These are phyloP conservation scores for Pygoscelis antarcticus DNA, from an alignment of 2,113 vertebrate genomes.

Conservation along the genomic window DNA sequence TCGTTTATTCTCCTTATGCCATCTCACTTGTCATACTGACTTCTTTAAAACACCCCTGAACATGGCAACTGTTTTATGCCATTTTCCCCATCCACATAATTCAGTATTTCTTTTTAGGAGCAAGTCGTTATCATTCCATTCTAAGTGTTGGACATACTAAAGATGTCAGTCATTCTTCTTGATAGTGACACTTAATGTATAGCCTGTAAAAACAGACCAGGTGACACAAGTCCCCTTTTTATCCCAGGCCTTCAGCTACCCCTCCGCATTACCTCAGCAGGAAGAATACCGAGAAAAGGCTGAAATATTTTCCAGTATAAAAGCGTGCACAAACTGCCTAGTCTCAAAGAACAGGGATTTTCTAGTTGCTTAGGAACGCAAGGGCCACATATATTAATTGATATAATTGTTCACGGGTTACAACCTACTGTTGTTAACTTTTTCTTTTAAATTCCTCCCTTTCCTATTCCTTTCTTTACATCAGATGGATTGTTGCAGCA, in stretches of 20 bases:
- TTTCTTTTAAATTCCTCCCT: not conserved
- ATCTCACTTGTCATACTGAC: not conserved
- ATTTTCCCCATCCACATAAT: not conserved
- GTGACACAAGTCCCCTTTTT: not conserved
- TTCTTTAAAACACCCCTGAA: not conserved
- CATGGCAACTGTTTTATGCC: not conserved
- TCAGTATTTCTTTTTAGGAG: not conserved
- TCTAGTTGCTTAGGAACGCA: not conserved
- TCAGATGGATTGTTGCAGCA: not conserved
- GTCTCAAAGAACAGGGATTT: not conserved
- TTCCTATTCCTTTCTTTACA: not conserved
- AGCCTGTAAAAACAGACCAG: not conserved
- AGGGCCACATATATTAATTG: not conserved
- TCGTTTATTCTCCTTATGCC: not conserved
- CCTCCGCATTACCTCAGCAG: not conserved
- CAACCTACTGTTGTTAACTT: not conserved
- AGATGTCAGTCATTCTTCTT: not conserved
- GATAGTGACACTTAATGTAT: accelerated
- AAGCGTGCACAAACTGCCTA: not conserved
- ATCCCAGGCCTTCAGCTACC: not conserved
- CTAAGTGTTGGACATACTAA: not conserved
- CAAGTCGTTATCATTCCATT: not conserved
- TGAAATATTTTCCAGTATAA: not conserved
- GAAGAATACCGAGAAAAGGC: not conserved
- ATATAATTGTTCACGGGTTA: not conserved